These are phyloP conservation scores for Tuta absoluta DNA, from an alignment of 2,888 invertebrate genomes.

Conservation along the genomic window DNA sequence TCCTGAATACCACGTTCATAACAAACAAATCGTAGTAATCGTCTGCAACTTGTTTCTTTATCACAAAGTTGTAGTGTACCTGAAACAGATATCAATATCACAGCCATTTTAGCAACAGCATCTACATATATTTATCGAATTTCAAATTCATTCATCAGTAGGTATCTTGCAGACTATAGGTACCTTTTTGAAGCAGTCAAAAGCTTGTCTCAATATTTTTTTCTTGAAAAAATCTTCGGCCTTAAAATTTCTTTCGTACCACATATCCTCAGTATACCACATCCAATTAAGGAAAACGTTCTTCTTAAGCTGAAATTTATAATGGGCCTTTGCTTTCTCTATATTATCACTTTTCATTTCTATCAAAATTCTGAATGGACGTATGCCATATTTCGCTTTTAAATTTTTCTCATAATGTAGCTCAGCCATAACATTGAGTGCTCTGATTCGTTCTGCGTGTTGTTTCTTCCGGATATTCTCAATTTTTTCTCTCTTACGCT, in stretches of 20 bases:
- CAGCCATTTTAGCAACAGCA: background rate
- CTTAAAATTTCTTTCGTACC: slow-evolving; percentile 75
- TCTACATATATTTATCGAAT: background rate
- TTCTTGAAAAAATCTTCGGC: slow-evolving; percentile 80
- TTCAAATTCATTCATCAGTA: background rate
- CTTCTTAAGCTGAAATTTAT: slow-evolving; percentile 69
- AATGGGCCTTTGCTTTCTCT: slow-evolving; percentile 73
- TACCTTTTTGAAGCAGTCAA: slow-evolving; percentile 77
- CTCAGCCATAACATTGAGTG: slow-evolving; percentile 76
- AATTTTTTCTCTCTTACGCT: slow-evolving; percentile 81
- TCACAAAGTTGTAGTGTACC: slow-evolving; percentile 67
- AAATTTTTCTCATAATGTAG: slow-evolving; percentile 73
- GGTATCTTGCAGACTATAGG: slow-evolving; percentile 24
- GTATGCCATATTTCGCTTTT: slow-evolving; percentile 63
- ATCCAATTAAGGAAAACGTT: slow-evolving; percentile 78
- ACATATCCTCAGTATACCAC: slow-evolving; percentile 73
- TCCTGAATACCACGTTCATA: slow-evolving; percentile 74
- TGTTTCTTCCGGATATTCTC: slow-evolving; percentile 83
- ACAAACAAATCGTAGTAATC: slow-evolving; percentile 86
- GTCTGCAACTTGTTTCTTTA: slow-evolving; percentile 85
- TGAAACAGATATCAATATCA: slow-evolving; percentile 43
- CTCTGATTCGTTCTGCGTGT: slow-evolving; percentile 67
- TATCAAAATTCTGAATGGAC: slow-evolving; percentile 59
- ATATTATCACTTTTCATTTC: slow-evolving; percentile 62
- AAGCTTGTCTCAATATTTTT: slow-evolving; percentile 67